phyloP scores from a whole-genome alignment of 2,888 invertebrate genomes.

The Aquatica leii region DNA sequence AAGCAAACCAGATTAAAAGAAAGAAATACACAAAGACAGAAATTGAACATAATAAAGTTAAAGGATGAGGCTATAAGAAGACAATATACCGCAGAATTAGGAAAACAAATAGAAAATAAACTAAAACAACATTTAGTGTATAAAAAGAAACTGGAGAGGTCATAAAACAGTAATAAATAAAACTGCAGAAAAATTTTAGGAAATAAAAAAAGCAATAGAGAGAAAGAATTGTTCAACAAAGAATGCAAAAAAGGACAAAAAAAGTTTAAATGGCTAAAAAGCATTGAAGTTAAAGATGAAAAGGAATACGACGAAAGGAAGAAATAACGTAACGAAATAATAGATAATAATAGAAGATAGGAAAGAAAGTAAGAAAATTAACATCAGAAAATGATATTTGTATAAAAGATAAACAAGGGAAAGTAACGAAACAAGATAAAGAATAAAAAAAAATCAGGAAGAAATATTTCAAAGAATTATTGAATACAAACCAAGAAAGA shows the following conservation, averaged over 20 bases:
- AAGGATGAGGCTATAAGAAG: neutral
- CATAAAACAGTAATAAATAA: too few species aligned
- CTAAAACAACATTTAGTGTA: neutral
- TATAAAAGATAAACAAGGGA: too few species aligned
- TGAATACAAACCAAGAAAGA: too few species aligned
- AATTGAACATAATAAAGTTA: neutral
- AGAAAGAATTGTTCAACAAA: neutral
- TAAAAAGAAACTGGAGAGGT: neutral
- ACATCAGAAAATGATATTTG: too few species aligned
- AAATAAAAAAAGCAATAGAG: neutral
- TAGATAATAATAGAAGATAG: neutral
- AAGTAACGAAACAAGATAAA: too few species aligned
- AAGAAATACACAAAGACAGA: neutral
- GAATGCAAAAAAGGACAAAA: neutral
- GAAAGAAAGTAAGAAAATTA: neutral
- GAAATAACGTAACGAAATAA: neutral
- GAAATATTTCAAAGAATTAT: too few species aligned
- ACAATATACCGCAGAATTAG: too few species aligned
- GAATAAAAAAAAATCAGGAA: too few species aligned
- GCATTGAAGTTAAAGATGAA: neutral
- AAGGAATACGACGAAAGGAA: neutral
- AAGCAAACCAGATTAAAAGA: neutral
- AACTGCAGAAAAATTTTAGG: neutral
- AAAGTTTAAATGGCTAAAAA: neutral
- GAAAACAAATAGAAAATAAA: neutral